Evolutionary conservation across 2,797 vertebrate genomes (phyloP), one percentile per base, ranked within the genome.

Genomic region (Microctenopoma stevenorrisi): DNA sequence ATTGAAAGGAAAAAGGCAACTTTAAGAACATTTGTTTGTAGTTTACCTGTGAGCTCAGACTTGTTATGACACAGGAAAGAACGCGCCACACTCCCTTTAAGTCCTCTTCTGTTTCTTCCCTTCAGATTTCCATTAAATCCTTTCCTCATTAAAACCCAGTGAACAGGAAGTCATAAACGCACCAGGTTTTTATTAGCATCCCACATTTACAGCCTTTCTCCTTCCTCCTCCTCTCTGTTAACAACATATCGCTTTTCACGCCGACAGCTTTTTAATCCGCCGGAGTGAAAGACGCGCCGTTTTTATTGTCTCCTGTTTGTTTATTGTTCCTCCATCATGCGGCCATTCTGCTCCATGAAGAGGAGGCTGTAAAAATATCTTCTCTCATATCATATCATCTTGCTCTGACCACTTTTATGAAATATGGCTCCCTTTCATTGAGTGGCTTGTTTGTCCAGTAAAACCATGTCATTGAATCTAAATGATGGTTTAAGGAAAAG

Each of bases 281-380:
- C 64, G 25, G 57, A 89, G 83, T 88, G 84, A 89, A 91, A 82
- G 82, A 47, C 74, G 51, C 38, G 2, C 65, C 64, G 68, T 53
- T 76, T 88, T 72, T 85, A 89, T 62, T 71, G 68, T 81, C 69
- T 57, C 16, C 76, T 64, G 69, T 79, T 78, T 88, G 79, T 90
- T 91, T 88, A 91, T 88, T 73, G 84, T 84, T 67, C 72, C 54
- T 69, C 51, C 69, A 78, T 83, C 74, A 89, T 88, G 75, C 37
- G 72, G 69, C 73, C 72, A 58, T 72, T 85, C 76, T 54, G 61
- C 69, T 81, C 68, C 74, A 59, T 88, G 86, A 91, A 89, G 66
- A 64, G 51, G 30, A 61, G 66, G 38, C 78, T 22, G 15, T 85
- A 76, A 84, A 22, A 89, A 72, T 55, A 70, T 76, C 9, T 70